Evolutionary conservation across 2,113 vertebrate genomes (phyloP).

Genomic region (Plotosus lineatus): DNA sequence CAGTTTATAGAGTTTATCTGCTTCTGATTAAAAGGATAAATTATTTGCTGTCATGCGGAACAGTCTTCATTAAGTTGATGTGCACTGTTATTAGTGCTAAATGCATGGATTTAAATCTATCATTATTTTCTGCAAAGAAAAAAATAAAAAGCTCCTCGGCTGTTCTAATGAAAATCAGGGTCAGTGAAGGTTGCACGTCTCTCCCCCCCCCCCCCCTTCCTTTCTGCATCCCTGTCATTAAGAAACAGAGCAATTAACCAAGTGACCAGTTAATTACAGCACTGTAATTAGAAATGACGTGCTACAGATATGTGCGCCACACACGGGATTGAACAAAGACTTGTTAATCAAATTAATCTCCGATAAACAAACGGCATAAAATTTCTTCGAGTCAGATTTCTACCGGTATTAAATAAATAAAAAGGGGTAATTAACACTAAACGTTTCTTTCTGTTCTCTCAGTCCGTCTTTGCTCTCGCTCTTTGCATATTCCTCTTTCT

Average conservation of each 20-base stretch:
- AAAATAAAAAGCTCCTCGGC: conserved; percentile 26
- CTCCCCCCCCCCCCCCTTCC: neutral
- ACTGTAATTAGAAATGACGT: conserved; percentile 69
- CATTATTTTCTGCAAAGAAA: neutral
- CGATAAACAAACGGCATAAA: conserved; percentile 73
- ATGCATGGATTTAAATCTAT: neutral
- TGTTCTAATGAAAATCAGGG: conserved; percentile 58
- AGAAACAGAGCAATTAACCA: conserved; percentile 69
- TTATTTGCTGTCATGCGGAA: neutral
- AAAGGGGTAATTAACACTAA: conserved; percentile 52
- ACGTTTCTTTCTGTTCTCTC: conserved; percentile 30
- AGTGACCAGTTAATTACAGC: conserved; percentile 74
- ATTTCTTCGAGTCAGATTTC: conserved; percentile 69
- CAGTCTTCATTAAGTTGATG: neutral
- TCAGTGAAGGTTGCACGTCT: conserved; percentile 56
- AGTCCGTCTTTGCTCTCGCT: neutral
- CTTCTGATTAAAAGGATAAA: neutral
- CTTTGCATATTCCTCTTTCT: neutral
- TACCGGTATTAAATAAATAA: conserved; percentile 65
- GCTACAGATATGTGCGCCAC: conserved; percentile 61
- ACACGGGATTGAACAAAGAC: conserved; percentile 66
- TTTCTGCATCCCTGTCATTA: conserved; percentile 66
- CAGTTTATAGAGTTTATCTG: neutral
- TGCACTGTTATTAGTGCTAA: conserved; percentile 11
- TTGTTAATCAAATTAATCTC: conserved; percentile 74